Evolutionary conservation across 2,113 vertebrate genomes (phyloP), one percentile per base, ranked within the genome.

Genomic region (Microcebus griseorufus): DNA sequence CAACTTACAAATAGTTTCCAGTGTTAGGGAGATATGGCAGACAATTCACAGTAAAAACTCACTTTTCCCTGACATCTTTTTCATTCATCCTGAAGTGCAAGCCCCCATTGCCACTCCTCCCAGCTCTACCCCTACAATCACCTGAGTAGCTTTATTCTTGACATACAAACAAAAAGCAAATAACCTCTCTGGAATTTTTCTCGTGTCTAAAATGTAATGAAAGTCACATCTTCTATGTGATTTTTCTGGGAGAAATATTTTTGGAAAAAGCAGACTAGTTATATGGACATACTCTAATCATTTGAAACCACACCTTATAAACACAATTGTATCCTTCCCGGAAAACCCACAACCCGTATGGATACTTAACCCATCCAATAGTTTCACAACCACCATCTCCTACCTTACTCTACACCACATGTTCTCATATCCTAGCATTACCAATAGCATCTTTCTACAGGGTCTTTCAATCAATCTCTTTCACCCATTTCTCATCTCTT

Each of bases 321-420:
- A 84, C 16, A 69, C 67, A 84, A 20, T 18, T 88, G 9, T 3
- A 1, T 62, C 27, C 27, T 90, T n/a, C 18, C 45, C 13, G 48
- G 45, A 79, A 90, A 91, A 45, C 53, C 2, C 34, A 16, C 14
- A 45, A 39, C 0, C 12, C 9, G 29, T 12, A 13, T 55, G 5
- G 6, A 42, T 25, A 20, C 2, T 39, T 70, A 25, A 73, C n/a
- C 1, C 18, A 39, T 8, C 34, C 13, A 18, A 9, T 22, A 78
- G 25, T 79, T 67, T 80, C 32, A 9, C 18, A 6, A 27, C 34
- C 3, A 32, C 25, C 18, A 14, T 17, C 16, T 34, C 3, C 81
- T 42, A 22, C 13, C 2, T 65, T 29, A 27, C 10, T 8, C 2
- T 67, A 45, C 10, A 53, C 34, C 14, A 23, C 0, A 9, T 5